phyloP scores from a whole-genome alignment of 2,888 invertebrate genomes.

The Rhamnusium bicolor region DNA sequence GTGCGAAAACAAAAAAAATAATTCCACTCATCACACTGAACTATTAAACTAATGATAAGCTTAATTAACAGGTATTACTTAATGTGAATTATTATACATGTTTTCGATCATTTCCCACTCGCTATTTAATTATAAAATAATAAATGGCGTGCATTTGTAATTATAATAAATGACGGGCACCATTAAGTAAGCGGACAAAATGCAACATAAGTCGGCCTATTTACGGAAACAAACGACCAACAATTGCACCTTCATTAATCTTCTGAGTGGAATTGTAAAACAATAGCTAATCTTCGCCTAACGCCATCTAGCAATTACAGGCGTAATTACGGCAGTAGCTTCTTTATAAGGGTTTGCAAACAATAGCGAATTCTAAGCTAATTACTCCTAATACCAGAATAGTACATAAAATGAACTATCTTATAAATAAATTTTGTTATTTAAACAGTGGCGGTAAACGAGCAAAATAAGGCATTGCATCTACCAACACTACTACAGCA shows the following conservation, averaged over 20 bases:
- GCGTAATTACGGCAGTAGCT: constrained; percentile 65
- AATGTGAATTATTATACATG: background rate
- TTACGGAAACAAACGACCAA: constrained; percentile 69
- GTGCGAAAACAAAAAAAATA: too few species aligned
- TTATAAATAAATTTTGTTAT: background rate
- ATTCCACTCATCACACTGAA: too few species aligned
- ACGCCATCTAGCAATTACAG: constrained; percentile 70
- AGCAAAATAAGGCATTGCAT: too few species aligned
- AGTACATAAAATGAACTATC: background rate
- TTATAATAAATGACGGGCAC: constrained; percentile 41
- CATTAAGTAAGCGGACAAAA: constrained; percentile 45
- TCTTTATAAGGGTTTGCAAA: constrained; percentile 33
- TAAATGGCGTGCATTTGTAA: constrained; percentile 23
- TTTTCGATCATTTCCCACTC: background rate
- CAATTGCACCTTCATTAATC: constrained; percentile 70
- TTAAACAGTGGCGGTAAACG: background rate
- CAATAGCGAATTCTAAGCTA: constrained; percentile 34
- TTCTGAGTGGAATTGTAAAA: constrained; percentile 68
- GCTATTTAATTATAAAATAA: background rate
- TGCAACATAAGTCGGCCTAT: constrained; percentile 66
- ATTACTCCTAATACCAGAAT: constrained; percentile 11
- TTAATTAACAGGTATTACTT: too few species aligned
- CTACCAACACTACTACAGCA: too few species aligned
- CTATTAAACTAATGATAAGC: too few species aligned
- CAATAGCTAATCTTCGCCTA: constrained; percentile 69